Base-by-base conservation (phyloP, 2,888 invertebrate species). In the Capitulum mitella region DNA sequence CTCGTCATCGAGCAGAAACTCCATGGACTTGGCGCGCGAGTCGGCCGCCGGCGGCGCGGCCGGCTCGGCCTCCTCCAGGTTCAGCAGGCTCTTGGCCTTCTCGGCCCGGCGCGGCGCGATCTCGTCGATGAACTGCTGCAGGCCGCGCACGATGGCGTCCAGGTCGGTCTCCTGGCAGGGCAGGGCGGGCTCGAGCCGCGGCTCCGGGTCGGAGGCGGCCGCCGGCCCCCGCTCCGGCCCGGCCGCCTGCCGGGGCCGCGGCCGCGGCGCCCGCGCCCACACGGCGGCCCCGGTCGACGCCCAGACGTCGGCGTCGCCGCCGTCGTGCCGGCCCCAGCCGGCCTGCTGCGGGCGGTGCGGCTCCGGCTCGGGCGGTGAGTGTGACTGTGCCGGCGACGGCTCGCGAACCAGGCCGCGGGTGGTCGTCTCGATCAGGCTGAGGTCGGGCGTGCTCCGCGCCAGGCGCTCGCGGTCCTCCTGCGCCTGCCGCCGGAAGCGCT, bases 1-100 rank as follows among this genome's bases (percentile, higher is more conserved):
- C 86, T 94, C 93, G 88, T 94, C 95, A 88, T 95, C 95, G 87
- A 95, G 90, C 86, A 95, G 91, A 89, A 95, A 95, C 90, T 95
- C 95, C 95, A 95, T 95, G 87, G 94, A 94, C 88, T 94, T 94
- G 89, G 88, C 84, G 84, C 87, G 83, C 84, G 86, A 83, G 51
- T 77, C 81, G 0, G 79, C 70, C 8, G 80, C 58, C 77, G 80
- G 79, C 37, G 78, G 54, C 22, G 5, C 51, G 77, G 76, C 77
- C 80, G 78, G 79, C 74, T 80, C 78, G 78, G 78, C 77, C 58
- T 80, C 81, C 70, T 80, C 80, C 79, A 81, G 78, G 54, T 81
- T 80, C 70, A 82, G 78, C 80, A 82, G 78, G 54, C 80, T 80
- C 77, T 80, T 80, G 54, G 82, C 81, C 29, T 81, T 61, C 77